A percentile compares a stretch with the other conserved stretches of the same genome.
Conservation (phyloP, 1,140 invertebrate genomes). For the Wiebesia pumilae region DNA sequence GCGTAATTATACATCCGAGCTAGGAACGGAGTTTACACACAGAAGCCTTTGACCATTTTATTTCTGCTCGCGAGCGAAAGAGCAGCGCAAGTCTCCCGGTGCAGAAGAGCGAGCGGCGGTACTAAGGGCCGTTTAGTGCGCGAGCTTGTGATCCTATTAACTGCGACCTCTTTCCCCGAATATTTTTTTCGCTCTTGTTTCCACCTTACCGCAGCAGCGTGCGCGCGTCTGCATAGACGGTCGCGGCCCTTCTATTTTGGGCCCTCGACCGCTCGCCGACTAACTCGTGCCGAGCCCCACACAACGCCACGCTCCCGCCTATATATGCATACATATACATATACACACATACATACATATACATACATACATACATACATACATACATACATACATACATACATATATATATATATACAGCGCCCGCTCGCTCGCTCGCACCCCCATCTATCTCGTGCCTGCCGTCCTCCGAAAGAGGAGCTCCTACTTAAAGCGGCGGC, state of each 20-base stretch:
- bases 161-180: conserved; percentile 66
- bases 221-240: not conserved
- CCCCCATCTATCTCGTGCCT: conserved; percentile 49
- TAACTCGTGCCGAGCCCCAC: too few relatives aligned
- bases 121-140: conserved; percentile 69
- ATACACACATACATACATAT: conserved; percentile 42
- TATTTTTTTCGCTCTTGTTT: conserved; percentile 48
- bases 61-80: not conserved
- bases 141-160: conserved; percentile 69
- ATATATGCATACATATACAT: not conserved
- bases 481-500: not conserved
- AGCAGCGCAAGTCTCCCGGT: too few relatives aligned
- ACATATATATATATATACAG: conserved; percentile 31
- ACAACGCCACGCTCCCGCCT: too few relatives aligned
- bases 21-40: conserved; percentile 1
- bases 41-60: conserved; percentile 35
- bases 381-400: conserved; percentile 36
- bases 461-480: not conserved
- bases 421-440: too few relatives aligned
- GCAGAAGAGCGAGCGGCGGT: conserved; percentile 53
- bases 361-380: conserved; percentile 17
- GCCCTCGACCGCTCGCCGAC: conserved; percentile 41
- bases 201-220: conserved; percentile 43
- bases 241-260: conserved; percentile 43
- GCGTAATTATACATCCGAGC: not conserved